Base-by-base conservation (phyloP, 64 coral and sea anemone genomes). In the Pocillopora verrucosa region DNA sequence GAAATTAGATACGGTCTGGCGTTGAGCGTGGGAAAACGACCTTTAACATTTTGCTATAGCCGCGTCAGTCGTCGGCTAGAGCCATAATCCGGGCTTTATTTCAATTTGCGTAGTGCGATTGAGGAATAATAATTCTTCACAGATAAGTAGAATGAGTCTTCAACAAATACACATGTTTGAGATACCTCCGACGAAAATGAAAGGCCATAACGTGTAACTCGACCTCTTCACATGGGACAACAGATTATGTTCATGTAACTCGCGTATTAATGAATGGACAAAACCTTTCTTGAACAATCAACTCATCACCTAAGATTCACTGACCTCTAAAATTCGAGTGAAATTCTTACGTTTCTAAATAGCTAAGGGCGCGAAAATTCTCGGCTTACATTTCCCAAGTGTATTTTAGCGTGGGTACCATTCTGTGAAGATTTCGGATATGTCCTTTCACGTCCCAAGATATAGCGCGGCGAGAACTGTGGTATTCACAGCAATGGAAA, bases 11-110 rank as follows among this genome's bases (percentile, higher is more conserved):
- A 85, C 19, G 37, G 82, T 19, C 72, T 85, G 26, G n/a, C 67
- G 34, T 38, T 65, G 12, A 85, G 63, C 82, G 82, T 85, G 82
- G 82, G 82, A 85, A 85, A 72, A 45, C 82, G 82, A 85, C 82
- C 82, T 85, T 85, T 85, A 72, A 69, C 36, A 41, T 37, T 9
- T 68, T 2, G 64, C 19, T 14, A 7, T 62, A 26, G 79, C 59
- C 24, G 79, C 59, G 13, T 70, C 16, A 83, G 1, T 85, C 63
- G 62, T 72, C 63, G 57, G 35, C 82, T 84, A 69, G 13, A 17
- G 78, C 14, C 38, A 22, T 83, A 56, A 85, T 85, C 82, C 20
- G 37, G 41, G 64, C 69, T 85, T 85, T 72, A 51, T 34, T 83
- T 83, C 80, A 68, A 51, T 51, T 22, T 20, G 82, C 82, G 82